Percentiles rank a stretch among this genome's conserved stretches.
Conservation (phyloP, 2,888 invertebrate species). For the Caenorhabditis wallacei region DNA sequence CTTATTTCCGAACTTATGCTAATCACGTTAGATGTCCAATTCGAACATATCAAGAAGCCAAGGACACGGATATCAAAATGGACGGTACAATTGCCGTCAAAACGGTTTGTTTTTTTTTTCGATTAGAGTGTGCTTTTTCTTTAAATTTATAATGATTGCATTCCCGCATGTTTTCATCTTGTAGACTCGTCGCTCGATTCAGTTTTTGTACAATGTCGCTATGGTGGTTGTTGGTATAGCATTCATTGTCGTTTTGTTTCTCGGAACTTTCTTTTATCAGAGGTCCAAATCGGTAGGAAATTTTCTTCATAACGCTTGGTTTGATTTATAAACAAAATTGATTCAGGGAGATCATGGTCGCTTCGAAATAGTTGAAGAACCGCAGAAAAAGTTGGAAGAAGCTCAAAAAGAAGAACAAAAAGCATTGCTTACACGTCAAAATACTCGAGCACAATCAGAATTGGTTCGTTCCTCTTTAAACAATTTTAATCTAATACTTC, state of each 20-base stretch:
- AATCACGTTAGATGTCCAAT: constrained; percentile 76
- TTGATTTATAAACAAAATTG: background rate
- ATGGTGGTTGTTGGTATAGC: constrained; percentile 73
- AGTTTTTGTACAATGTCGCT: constrained; percentile 76
- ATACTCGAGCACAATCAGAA: constrained; percentile 65
- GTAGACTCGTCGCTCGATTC: constrained; percentile 71
- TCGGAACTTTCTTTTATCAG: constrained; percentile 79
- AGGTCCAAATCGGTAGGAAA: constrained; percentile 68
- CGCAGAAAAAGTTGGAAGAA: constrained; percentile 70
- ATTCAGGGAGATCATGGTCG: constrained; percentile 68
- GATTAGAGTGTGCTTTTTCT: too few relatives aligned
- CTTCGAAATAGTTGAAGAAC: constrained; percentile 70
- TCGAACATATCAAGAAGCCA: constrained; percentile 72
- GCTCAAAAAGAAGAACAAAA: constrained; percentile 70
- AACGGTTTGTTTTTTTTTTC: too few relatives aligned
- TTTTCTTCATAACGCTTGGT: background rate
- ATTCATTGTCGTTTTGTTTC: constrained; percentile 68
- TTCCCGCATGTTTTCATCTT: constrained; percentile 31
- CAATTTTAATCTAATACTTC: background rate
- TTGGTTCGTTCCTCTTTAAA: constrained; percentile 13
- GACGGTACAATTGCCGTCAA: constrained; percentile 55
- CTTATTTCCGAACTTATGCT: constrained; percentile 80
- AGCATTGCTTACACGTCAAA: constrained; percentile 65
- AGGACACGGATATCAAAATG: constrained; percentile 39
- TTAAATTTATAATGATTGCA: constrained; percentile 5